Conservation (phyloP, 2,797 vertebrate genomes). For the Melanotaenia trifasciata region DNA sequence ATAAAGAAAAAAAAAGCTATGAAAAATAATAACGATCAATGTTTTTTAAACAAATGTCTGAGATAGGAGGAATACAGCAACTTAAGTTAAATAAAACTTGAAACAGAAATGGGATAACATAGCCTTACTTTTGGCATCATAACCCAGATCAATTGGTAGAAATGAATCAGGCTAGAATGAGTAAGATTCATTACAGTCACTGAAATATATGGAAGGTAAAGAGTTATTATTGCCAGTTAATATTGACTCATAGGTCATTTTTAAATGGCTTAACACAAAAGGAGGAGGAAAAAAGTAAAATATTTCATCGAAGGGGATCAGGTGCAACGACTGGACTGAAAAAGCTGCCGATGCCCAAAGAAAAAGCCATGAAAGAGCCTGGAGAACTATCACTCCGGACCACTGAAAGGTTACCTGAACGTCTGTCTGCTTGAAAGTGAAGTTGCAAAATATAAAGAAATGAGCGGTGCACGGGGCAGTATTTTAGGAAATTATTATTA, state of each 20-base stretch:
- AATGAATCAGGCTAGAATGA: neutral
- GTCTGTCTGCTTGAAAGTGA: neutral
- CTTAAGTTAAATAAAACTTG: neutral
- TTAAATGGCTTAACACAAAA: no score
- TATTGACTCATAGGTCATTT: no score
- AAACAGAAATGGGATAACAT: neutral
- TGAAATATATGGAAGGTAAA: no score
- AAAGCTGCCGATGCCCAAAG: neutral
- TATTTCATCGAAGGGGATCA: neutral
- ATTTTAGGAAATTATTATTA: neutral
- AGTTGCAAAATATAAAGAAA: neutral
- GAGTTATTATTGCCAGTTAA: no score
- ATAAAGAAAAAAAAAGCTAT: neutral
- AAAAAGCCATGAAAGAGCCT: neutral
- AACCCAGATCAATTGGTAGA: neutral
- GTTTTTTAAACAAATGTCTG: neutral
- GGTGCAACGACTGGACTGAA: neutral
- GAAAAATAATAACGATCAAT: neutral
- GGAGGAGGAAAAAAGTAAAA: no score
- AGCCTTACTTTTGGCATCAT: neutral
- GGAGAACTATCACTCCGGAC: neutral
- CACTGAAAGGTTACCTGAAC: neutral
- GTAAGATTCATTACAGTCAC: no score
- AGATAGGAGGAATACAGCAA: neutral
- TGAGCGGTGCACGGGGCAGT: neutral